Evolutionary conservation across 2,797 vertebrate species (phyloP), one percentile per base, ranked within the genome.

Genomic region (Lerista edwardsae): DNA sequence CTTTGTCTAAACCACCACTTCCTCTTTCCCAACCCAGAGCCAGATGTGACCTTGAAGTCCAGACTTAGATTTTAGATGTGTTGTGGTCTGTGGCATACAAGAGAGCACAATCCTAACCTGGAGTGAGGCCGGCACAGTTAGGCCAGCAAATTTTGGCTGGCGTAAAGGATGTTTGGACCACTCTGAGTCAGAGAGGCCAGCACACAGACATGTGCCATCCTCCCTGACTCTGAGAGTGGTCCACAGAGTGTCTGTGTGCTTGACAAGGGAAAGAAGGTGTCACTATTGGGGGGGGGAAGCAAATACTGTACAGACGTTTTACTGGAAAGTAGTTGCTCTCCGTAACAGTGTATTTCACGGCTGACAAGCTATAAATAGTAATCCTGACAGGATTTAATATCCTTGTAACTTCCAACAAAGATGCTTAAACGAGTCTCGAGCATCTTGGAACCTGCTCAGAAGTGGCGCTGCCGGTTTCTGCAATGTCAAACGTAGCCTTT

Each of bases 261-360:
- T 88, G 92, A 91, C 95, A 87, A 76, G 89, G 89, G 84, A 90
- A 93, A 93, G 89, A 91, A 89, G 91, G 61, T 36, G 14, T 90
- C 91, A 87, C 91, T 23, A 85, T 92, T 87, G 84, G 90, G 90
- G 88, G n/a, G 14, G 9, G 86, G 2, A 95, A 93, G 93, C 81
- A 93, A 95, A 90, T 88, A 87, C 84, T 91, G 87, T 92, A n/a
- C n/a, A n/a, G n/a, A n/a, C n/a, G 88, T 92, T 92, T 83, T 87
- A 84, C 91, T 85, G 80, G 92, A 87, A 93, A 93, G 89, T 89
- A 92, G 91, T 90, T 82, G 82, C 92, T 92, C 91, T 83, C 90
- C 90, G 61, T 83, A 86, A 80, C 25, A 39, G 2, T 90, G 55
- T 86, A 79, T 88, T 93, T 73, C 27, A 51, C 79, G 82, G 86